A percentile compares a stretch with the other conserved stretches of the same genome.
These are phyloP conservation scores for Melieria crassipennis DNA, from an alignment of 2,888 invertebrate genomes.

Conservation along the genomic window DNA sequence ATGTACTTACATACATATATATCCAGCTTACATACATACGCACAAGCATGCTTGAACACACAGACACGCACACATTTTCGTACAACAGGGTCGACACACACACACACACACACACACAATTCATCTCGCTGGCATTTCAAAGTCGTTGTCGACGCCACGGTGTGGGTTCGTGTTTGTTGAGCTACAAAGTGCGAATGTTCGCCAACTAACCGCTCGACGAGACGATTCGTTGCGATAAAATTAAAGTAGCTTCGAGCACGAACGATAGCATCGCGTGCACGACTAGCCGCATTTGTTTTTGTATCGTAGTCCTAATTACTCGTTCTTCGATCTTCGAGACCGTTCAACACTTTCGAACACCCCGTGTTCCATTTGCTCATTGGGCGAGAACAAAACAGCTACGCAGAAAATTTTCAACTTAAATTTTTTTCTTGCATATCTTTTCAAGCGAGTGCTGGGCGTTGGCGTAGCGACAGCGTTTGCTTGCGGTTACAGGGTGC, in stretches of 20 bases:
- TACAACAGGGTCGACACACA: background rate
- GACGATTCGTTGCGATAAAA: too few species aligned
- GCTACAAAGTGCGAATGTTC: background rate
- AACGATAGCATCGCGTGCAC: slow-evolving; percentile 17
- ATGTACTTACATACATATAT: background rate
- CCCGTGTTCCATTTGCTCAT: too few species aligned
- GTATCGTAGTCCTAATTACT: slow-evolving; percentile 22
- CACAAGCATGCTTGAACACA: background rate
- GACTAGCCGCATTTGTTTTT: too few species aligned
- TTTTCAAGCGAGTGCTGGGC: too few species aligned
- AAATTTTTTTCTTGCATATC: too few species aligned
- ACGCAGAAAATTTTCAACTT: too few species aligned
- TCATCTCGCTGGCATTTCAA: background rate
- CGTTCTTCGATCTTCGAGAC: slow-evolving; percentile 5
- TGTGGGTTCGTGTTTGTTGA: background rate
- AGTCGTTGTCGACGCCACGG: slow-evolving; percentile 9
- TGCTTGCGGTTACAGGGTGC: too few species aligned
- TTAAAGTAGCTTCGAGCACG: slow-evolving; percentile 14
- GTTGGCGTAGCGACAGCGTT: too few species aligned
- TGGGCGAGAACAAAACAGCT: too few species aligned
- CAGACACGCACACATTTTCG: background rate
- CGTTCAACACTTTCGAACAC: too few species aligned
- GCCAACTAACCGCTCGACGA: too few species aligned
- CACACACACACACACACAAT: background rate
- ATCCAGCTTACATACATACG: background rate